Percentiles rank a stretch among this genome's conserved stretches.
These are phyloP conservation scores for Acrocephalus arundinaceus DNA, from an alignment of 2,113 vertebrate species.

Conservation along the genomic window DNA sequence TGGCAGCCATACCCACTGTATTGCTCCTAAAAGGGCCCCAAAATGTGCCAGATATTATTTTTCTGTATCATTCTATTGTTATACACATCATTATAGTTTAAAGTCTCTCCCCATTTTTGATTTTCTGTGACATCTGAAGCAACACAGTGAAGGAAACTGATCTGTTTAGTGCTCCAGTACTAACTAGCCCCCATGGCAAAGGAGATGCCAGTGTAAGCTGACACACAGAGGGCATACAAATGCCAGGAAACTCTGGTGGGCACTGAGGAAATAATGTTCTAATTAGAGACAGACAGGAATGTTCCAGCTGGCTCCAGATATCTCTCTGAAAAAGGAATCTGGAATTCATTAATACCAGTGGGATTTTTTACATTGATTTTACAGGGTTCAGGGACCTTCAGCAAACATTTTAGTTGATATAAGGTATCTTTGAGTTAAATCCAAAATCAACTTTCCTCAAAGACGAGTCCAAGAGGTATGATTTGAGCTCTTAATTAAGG, in stretches of 20 bases:
- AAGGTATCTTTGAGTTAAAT: not conserved
- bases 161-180: not conserved
- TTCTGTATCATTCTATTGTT: not conserved
- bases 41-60: not conserved
- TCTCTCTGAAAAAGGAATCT: not conserved
- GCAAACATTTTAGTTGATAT: not conserved
- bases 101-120: not conserved
- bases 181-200: not conserved
- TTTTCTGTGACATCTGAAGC: not conserved
- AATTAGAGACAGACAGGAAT: not conserved
- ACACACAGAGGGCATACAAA: not conserved
- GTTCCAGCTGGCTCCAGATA: not conserved
- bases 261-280: not conserved
- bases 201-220: not conserved
- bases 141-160: not conserved
- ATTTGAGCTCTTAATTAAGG: not conserved
- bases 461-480: not conserved
- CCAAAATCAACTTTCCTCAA: not conserved
- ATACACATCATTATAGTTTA: not conserved
- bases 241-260: not conserved
- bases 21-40: conserved; percentile 73
- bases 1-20: conserved; percentile 89
- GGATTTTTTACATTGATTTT: not conserved
- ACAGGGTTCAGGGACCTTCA: not conserved
- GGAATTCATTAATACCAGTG: not conserved